Conservation (phyloP, 92 coral and sea anemone species). For the Epizoanthus rinbou region DNA sequence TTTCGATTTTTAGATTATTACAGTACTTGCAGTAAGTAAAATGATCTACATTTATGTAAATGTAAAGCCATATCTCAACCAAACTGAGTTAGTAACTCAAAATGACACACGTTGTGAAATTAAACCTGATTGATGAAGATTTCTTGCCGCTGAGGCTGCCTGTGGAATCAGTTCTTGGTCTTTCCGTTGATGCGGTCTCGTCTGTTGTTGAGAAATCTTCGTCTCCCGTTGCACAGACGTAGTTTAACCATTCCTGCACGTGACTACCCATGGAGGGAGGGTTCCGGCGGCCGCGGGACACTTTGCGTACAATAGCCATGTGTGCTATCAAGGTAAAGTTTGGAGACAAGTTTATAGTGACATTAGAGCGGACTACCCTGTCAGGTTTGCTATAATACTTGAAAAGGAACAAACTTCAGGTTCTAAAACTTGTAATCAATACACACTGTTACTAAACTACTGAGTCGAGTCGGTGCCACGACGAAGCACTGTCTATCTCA, state of each 20-base stretch:
- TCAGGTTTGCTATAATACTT: neutral
- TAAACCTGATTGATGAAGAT: slow-evolving; percentile 30
- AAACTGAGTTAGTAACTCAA: too few species aligned
- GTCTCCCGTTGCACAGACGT: slow-evolving; percentile 93
- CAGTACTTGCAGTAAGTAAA: too few species aligned
- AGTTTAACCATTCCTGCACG: slow-evolving; percentile 94
- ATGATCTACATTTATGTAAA: too few species aligned
- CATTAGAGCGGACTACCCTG: neutral
- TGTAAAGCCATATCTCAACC: too few species aligned
- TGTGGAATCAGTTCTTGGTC: slow-evolving; percentile 52
- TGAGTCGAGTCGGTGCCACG: too few species aligned
- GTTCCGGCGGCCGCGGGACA: slow-evolving; percentile 92
- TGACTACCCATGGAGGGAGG: slow-evolving; percentile 99
- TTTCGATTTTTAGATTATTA: too few species aligned
- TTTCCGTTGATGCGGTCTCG: slow-evolving; percentile 50
- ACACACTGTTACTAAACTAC: neutral
- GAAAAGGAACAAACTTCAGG: neutral
- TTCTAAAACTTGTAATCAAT: neutral
- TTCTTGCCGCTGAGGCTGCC: slow-evolving; percentile 35
- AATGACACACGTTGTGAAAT: neutral
- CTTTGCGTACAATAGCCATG: slow-evolving; percentile 88
- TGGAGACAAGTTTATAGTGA: neutral
- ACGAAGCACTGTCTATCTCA: too few species aligned
- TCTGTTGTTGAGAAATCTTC: slow-evolving; percentile 78
- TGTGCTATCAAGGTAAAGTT: slow-evolving; percentile 57